Evolutionary conservation across 1,140 invertebrate species (phyloP).

Genomic region (Brachionus paranguensis): DNA sequence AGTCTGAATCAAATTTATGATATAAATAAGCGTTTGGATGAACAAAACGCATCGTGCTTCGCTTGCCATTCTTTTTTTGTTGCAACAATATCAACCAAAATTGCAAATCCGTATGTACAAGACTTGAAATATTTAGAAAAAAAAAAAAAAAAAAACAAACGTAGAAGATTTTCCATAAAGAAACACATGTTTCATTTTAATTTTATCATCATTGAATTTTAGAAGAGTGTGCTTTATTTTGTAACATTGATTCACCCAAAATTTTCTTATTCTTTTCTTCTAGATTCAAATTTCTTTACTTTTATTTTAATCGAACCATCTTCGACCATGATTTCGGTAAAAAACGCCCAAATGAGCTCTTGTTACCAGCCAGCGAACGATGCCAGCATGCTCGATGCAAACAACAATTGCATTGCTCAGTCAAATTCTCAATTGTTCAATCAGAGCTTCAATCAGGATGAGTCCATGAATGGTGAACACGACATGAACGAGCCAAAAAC

Average conservation of each 20-base stretch:
- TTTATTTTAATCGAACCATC: slow-evolving; percentile 17
- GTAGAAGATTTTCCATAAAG: slow-evolving; percentile 1
- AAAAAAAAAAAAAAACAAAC: slow-evolving; percentile 5
- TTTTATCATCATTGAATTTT: slow-evolving; percentile 1
- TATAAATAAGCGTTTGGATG: not conserved
- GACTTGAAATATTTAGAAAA: not conserved
- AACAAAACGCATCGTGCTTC: slow-evolving; percentile 1
- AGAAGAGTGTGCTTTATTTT: slow-evolving; percentile 10
- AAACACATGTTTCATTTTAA: slow-evolving; percentile 21
- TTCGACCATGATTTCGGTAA: not conserved
- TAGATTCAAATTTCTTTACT: not conserved
- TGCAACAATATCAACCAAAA: not conserved
- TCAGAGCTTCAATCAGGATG: slow-evolving; percentile 4
- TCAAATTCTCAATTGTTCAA: not conserved
- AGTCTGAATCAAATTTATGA: not conserved
- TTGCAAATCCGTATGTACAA: slow-evolving; percentile 35
- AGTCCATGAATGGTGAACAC: not conserved
- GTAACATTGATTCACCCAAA: slow-evolving; percentile 10
- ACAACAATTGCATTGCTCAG: not conserved
- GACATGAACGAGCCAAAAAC: slow-evolving; percentile 60
- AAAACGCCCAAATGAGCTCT: not conserved
- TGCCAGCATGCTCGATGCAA: not conserved
- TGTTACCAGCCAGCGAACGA: not conserved
- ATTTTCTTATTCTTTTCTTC: not conserved
- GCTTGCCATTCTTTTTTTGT: not conserved